These are phyloP conservation scores for Rhodinocichla rosea DNA, from an alignment of 2,113 vertebrate species.

Conservation along the genomic window DNA sequence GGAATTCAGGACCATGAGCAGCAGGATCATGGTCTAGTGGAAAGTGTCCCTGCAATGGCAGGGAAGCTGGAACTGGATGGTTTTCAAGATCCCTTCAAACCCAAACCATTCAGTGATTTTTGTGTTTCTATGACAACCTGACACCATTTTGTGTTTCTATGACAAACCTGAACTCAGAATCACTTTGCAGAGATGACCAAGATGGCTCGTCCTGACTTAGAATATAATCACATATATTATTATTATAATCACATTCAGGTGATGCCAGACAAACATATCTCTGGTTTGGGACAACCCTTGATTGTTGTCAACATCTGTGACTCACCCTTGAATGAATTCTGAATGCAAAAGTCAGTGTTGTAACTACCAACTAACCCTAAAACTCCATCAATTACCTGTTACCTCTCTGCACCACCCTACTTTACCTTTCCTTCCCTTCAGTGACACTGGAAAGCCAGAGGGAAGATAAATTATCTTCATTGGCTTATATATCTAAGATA, in stretches of 20 bases:
- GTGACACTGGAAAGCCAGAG: not conserved
- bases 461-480: slow-evolving; percentile 5
- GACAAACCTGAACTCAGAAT: not conserved
- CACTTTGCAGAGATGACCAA: not conserved
- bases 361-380: not conserved
- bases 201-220: not conserved
- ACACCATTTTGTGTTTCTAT: not conserved
- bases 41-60: not conserved
- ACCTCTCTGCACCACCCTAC: not conserved
- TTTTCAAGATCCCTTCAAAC: not conserved
- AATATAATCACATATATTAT: too few species aligned
- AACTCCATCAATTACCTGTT: not conserved
- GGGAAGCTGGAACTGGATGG: not conserved
- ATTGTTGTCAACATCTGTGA: not conserved
- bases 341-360: not conserved
- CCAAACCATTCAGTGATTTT: not conserved
- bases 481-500: slow-evolving; percentile 11
- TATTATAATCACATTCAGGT: not conserved
- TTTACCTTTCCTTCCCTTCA: not conserved
- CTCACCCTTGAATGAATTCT: not conserved
- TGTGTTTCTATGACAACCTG: not conserved
- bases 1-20: not conserved
- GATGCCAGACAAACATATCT: not conserved
- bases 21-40: accelerated
- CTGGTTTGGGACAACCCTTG: not conserved